Evolutionary conservation across 2,888 invertebrate species (phyloP).

Genomic region (Furcula furcula): DNA sequence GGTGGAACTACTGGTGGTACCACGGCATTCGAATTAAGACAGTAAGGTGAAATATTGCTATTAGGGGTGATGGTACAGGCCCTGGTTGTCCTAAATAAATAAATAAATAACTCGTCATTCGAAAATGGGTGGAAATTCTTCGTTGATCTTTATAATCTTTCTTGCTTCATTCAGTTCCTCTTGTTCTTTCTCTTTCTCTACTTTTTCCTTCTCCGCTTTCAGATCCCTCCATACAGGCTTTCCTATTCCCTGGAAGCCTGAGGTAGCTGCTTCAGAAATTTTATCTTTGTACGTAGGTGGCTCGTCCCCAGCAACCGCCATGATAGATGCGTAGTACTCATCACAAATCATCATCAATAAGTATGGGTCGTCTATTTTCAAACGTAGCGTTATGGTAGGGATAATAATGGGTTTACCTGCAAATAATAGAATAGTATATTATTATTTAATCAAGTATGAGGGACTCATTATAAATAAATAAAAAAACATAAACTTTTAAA

Average conservation of each 20-base stretch:
- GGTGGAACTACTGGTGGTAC: too few species aligned
- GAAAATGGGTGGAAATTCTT: not conserved
- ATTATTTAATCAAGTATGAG: too few species aligned
- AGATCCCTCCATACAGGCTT: slow-evolving; percentile 34
- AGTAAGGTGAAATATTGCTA: too few species aligned
- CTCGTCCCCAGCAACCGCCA: slow-evolving; percentile 46
- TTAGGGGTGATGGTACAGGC: too few species aligned
- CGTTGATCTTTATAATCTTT: slow-evolving; percentile 6
- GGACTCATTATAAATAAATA: too few species aligned
- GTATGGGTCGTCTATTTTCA: slow-evolving; percentile 55
- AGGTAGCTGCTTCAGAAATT: slow-evolving; percentile 32
- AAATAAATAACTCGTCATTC: too few species aligned
- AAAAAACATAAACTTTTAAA: too few species aligned
- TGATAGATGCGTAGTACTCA: slow-evolving; percentile 36
- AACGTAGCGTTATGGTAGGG: slow-evolving; percentile 32
- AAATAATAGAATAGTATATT: slow-evolving; percentile 10
- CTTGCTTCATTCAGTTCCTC: slow-evolving; percentile 6
- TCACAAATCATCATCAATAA: slow-evolving; percentile 55
- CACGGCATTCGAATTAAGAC: too few species aligned
- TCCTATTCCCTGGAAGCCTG: slow-evolving; percentile 48
- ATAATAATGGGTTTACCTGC: slow-evolving; percentile 29
- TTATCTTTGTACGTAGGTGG: slow-evolving; percentile 37
- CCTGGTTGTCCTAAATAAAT: too few species aligned
- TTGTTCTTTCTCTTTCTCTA: slow-evolving; percentile 3
- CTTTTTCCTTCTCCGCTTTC: slow-evolving; percentile 10